phyloP scores from a whole-genome alignment of 2,113 vertebrate genomes.

The Camelus bactrianus region DNA sequence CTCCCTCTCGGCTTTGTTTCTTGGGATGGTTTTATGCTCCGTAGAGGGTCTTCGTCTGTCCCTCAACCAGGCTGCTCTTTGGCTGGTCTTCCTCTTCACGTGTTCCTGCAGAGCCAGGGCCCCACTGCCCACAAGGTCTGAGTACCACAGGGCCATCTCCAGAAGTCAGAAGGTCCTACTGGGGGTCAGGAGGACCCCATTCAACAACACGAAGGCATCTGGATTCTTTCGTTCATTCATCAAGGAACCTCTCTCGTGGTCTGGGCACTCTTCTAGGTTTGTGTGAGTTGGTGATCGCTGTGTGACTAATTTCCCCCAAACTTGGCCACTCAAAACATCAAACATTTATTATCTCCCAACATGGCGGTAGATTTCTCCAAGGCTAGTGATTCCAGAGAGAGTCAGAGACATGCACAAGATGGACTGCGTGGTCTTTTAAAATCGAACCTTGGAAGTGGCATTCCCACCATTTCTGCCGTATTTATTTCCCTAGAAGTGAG shows the following conservation, averaged over 20 bases:
- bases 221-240: neutral
- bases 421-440: too few species aligned
- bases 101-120: neutral
- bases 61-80: too few species aligned
- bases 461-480: too few species aligned
- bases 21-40: neutral
- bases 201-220: neutral
- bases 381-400: too few species aligned
- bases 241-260: neutral
- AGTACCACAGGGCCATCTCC: too few species aligned
- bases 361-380: too few species aligned
- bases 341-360: too few species aligned
- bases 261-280: neutral
- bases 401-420: too few species aligned
- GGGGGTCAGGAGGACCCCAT: neutral
- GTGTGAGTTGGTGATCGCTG: neutral
- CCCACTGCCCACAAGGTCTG: neutral
- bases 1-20: neutral
- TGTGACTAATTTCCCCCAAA: neutral
- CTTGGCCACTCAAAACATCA: neutral
- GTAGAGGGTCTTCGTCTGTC: neutral
- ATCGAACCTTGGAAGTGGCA: too few species aligned
- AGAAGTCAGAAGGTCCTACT: neutral
- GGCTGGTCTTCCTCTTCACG: neutral
- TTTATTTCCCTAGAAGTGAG: too few species aligned